These are phyloP conservation scores for Metopia argyrocephala DNA, from an alignment of 2,888 invertebrate species.

Conservation along the genomic window DNA sequence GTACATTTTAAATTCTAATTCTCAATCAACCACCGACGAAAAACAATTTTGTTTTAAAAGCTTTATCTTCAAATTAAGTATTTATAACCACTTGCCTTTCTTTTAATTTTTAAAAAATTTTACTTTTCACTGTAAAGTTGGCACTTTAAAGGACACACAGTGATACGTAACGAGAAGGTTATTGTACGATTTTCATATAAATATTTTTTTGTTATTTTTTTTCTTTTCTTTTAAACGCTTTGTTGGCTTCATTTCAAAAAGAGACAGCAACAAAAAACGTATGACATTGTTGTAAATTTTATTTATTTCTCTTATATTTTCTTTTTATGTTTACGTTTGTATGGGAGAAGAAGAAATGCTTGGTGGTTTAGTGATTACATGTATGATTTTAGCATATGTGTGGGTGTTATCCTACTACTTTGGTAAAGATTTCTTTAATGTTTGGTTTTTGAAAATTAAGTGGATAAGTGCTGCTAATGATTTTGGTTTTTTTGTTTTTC, in stretches of 20 bases:
- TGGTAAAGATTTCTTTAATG: too few species aligned
- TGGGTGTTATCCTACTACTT: too few species aligned
- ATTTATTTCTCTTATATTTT: slow-evolving; percentile 33
- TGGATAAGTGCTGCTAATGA: too few species aligned
- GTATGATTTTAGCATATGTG: too few species aligned
- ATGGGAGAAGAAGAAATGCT: neutral
- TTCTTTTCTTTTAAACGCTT: slow-evolving; percentile 56
- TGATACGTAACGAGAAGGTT: slow-evolving; percentile 59
- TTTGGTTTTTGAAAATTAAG: too few species aligned
- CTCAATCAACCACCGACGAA: too few species aligned
- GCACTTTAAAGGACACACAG: slow-evolving; percentile 53
- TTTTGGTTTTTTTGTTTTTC: too few species aligned
- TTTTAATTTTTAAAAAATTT: neutral
- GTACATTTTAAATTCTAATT: too few species aligned
- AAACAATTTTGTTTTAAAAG: too few species aligned
- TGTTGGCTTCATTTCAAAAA: slow-evolving; percentile 61
- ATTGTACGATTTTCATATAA: slow-evolving; percentile 61
- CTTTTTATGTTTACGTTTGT: neutral
- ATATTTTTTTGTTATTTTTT: slow-evolving; percentile 30
- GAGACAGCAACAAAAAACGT: slow-evolving; percentile 6
- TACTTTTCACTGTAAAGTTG: slow-evolving; percentile 21
- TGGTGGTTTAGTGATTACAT: too few species aligned
- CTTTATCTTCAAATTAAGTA: too few species aligned
- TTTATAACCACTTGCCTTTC: neutral
- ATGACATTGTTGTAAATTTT: slow-evolving; percentile 51